Base-by-base conservation (phyloP, 2,888 invertebrate species). In the Sarcophaga rosellei region DNA sequence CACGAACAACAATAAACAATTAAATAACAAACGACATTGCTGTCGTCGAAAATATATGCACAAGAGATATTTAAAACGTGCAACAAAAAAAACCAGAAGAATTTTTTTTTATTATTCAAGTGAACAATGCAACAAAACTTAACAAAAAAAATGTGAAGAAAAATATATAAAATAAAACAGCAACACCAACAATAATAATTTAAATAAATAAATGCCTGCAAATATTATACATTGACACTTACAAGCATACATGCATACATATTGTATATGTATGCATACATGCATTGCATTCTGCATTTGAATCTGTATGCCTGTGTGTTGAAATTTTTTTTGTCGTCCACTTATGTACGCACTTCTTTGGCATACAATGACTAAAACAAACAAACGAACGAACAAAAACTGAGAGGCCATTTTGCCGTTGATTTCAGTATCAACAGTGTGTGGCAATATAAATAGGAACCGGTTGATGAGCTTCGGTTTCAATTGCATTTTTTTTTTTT, bases 21-120 rank as follows among this genome's bases (percentile, higher is more conserved):
- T 83, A 78, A 83, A 78, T 57, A 83, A 83, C 73, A 73, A 83
- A 83, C 78, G 78, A 74, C 83, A 68, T 80, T 86, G 68, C 66
- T 80, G 82, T 73, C 82, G 83, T 23, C 72, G 35, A 76, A 35
- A 21, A 75, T 81, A 25, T 65, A 57, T 57, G 17, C n/a, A 57
- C n/a, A n/a, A 61, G 77, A 72, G 82, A 70, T 35, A 82, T 80
- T 83, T 82, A 80, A 83, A 86, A 82, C 1, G 35, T 8, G 8
- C 3, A 35, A 35, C 35, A 35, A 10, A 35, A 35, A 77, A 77
- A 73, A 80, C 77, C 76, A 63, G 69, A 74, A 77, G 68, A 74
- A 61, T 65, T 74, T 74, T 78, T n/a, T 35, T 35, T 35, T 35
- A 25, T 25, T 35, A 35, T 35, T 35, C 8, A 35, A 35, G 35